Evolutionary conservation across 2,113 vertebrate species (phyloP).

Genomic region (Dicaeum eximium): DNA sequence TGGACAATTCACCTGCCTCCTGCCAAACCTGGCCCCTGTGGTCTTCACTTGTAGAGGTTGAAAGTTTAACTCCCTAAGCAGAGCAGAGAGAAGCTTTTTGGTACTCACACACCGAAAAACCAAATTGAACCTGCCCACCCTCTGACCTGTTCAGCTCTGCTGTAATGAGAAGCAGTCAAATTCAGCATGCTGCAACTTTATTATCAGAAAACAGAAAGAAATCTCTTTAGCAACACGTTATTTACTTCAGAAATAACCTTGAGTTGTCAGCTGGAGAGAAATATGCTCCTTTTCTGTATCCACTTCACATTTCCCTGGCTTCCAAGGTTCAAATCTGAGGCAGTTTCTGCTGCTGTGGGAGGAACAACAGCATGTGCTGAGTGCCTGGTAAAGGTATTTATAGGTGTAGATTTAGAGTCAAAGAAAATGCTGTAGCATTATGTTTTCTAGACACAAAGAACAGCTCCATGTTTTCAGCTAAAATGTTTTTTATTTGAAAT

Average conservation of each 20-base stretch:
- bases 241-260: conserved; percentile 53
- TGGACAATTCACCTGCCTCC: background rate
- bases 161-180: conserved; percentile 27
- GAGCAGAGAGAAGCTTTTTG: background rate
- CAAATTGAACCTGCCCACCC: conserved; percentile 29
- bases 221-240: background rate
- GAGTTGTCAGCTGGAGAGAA: conserved; percentile 29
- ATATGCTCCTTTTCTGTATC: background rate
- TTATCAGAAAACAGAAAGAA: conserved; percentile 26
- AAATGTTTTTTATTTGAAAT: background rate
- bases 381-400: conserved; percentile 4
- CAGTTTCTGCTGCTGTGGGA: background rate
- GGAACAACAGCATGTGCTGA: background rate
- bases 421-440: background rate
- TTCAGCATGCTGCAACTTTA: background rate
- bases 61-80: background rate
- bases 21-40: background rate
- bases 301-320: conserved; percentile 9
- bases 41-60: fast-evolving
- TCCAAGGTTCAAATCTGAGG: background rate
- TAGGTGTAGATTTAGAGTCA: background rate
- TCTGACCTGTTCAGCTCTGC: conserved; percentile 9
- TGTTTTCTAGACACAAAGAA: background rate
- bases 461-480: background rate
- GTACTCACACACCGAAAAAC: fast-evolving